phyloP scores from a whole-genome alignment of 2,888 invertebrate genomes.

The Drosophila formosana region DNA sequence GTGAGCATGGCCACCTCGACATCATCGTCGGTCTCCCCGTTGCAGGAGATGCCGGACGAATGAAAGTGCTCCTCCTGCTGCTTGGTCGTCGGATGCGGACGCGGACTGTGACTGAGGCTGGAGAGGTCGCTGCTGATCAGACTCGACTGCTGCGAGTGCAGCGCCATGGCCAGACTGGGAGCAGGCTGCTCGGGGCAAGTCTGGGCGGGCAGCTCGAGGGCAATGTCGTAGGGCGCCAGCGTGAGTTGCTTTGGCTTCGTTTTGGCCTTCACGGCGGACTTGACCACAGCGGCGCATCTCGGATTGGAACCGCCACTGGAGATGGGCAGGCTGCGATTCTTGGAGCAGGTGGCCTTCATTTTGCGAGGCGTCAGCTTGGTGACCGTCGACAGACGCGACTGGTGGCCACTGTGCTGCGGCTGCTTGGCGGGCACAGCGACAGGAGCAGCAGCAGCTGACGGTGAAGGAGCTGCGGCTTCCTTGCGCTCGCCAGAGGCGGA shows the following conservation, averaged over 20 bases:
- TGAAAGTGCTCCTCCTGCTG: constrained; percentile 77
- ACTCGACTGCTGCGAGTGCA: constrained; percentile 69
- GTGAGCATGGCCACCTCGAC: constrained; percentile 81
- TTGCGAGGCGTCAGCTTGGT: constrained; percentile 75
- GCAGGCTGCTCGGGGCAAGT: constrained; percentile 25
- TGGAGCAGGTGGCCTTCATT: constrained; percentile 69
- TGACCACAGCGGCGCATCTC: constrained; percentile 27
- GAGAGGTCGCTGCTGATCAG: constrained; percentile 72
- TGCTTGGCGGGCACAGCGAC: constrained; percentile 42
- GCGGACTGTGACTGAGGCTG: constrained; percentile 24
- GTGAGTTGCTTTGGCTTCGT: constrained; percentile 69
- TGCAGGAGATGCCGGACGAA: constrained; percentile 84
- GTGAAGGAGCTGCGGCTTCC: constrained; percentile 29
- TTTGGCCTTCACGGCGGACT: constrained; percentile 64
- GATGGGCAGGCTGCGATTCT: constrained; percentile 51
- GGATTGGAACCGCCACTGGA: constrained; percentile 7
- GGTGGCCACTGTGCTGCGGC: constrained; percentile 41
- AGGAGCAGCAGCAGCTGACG: constrained; percentile 23
- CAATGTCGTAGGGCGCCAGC: constrained; percentile 69
- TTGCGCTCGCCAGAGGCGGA: constrained; percentile 44
- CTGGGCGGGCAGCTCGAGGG: constrained; percentile 63
- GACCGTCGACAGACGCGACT: constrained; percentile 72
- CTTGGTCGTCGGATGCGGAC: constrained; percentile 8
- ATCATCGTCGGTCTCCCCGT: constrained; percentile 82
- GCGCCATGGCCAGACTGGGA: constrained; percentile 62